Conservation (phyloP, 2,797 vertebrate genomes). For the Platyrinchus mystaceus region DNA sequence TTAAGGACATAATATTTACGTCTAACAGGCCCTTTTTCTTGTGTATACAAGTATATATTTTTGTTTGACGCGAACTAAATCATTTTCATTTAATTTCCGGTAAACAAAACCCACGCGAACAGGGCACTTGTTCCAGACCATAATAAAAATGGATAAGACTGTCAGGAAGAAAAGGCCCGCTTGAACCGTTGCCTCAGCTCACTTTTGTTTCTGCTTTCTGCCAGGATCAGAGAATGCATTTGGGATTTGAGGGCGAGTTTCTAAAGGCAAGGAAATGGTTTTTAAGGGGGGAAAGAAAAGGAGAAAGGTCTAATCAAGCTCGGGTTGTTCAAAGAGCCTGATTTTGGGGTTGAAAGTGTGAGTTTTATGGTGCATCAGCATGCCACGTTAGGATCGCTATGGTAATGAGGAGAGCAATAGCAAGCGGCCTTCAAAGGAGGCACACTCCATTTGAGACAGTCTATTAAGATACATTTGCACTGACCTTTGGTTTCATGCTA, state of each 20-base stretch:
- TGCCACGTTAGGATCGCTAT: conserved; percentile 84
- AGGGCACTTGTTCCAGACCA: conserved; percentile 81
- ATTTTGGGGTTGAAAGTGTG: conserved; percentile 85
- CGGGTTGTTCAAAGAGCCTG: conserved; percentile 85
- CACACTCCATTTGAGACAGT: conserved; percentile 85
- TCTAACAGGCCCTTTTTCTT: conserved; percentile 88
- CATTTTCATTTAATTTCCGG: conserved; percentile 84
- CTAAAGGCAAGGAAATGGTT: conserved; percentile 86
- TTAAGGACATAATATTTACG: conserved; percentile 96
- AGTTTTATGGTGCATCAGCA: conserved; percentile 85
- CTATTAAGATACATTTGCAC: conserved; percentile 87
- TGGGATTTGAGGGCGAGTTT: conserved; percentile 83
- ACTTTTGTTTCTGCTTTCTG: conserved; percentile 85
- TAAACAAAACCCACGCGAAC: conserved; percentile 84
- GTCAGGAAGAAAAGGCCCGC: conserved; percentile 77
- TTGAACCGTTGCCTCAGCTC: conserved; percentile 79
- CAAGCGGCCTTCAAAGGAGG: conserved; percentile 83
- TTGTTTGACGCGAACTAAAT: conserved; percentile 82
- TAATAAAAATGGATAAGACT: conserved; percentile 84
- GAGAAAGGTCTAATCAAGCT: conserved; percentile 86
- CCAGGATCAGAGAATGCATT: conserved; percentile 83
- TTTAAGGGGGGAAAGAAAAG: conserved; percentile 84
- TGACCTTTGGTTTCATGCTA: conserved; percentile 85
- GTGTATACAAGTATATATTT: conserved; percentile 85
- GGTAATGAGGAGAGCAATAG: conserved; percentile 81